These are phyloP conservation scores for Cheilosia grossa DNA, from an alignment of 2,888 invertebrate genomes.

Conservation along the genomic window DNA sequence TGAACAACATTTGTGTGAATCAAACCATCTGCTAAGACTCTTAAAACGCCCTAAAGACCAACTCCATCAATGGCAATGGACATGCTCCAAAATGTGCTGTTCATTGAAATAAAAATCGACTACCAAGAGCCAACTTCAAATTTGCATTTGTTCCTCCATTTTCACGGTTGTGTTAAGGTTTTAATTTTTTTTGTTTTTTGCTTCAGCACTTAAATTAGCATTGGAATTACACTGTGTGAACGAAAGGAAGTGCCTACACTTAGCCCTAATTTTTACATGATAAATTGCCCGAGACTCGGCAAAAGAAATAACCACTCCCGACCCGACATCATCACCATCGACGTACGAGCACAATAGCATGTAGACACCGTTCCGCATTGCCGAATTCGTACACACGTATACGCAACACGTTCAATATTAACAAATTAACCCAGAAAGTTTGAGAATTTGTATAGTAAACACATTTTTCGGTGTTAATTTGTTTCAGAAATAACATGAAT, in stretches of 20 bases:
- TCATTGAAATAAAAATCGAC: too few species aligned
- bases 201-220: too few species aligned
- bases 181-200: too few species aligned
- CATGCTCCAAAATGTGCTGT: too few species aligned
- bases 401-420: constrained; percentile 29
- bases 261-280: constrained; percentile 40
- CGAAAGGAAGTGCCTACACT: background rate
- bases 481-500: constrained; percentile 8
- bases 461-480: constrained; percentile 20
- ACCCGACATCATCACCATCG: background rate
- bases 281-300: constrained; percentile 44
- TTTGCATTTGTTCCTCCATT: too few species aligned
- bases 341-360: constrained; percentile 10
- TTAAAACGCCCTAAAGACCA: too few species aligned
- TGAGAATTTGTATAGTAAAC: constrained; percentile 41
- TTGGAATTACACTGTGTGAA: constrained; percentile 14
- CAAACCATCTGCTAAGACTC: too few species aligned
- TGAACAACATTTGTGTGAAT: too few species aligned
- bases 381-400: constrained; percentile 13
- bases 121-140: too few species aligned
- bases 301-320: constrained; percentile 24
- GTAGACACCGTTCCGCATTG: constrained; percentile 39
- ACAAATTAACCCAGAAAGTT: constrained; percentile 43
- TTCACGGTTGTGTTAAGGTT: too few species aligned
- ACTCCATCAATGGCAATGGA: too few species aligned